phyloP scores from a whole-genome alignment of 2,888 invertebrate genomes.

The Volucella inflata region DNA sequence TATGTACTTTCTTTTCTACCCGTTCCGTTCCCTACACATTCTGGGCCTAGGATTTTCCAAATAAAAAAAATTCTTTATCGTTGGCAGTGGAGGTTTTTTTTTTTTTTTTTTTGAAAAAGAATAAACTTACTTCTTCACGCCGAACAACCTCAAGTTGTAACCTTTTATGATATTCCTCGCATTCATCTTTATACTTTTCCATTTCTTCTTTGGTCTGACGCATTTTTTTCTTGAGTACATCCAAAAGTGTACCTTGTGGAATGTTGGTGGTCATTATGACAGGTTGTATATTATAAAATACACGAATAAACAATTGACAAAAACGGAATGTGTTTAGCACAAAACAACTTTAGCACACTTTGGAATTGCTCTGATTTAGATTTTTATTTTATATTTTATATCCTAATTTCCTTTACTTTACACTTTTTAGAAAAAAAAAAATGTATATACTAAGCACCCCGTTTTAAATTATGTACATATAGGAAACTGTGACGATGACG shows the following conservation, averaged over 20 bases:
- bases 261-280: slow-evolving; percentile 92
- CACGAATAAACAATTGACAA: slow-evolving; percentile 23
- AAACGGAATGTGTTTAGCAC: slow-evolving; percentile 30
- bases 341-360: slow-evolving; percentile 33
- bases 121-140: slow-evolving; percentile 96
- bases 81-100: slow-evolving; percentile 4
- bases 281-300: slow-evolving; percentile 54
- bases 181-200: slow-evolving; percentile 99
- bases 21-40: slow-evolving; percentile 14
- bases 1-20: slow-evolving; percentile 34
- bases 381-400: slow-evolving; percentile 2
- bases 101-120: slow-evolving; percentile 8
- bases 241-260: slow-evolving; percentile 96
- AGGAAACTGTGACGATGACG: slow-evolving; percentile 58
- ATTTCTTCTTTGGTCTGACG: slow-evolving; percentile 99
- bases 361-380: not conserved
- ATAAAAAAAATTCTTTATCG: not conserved
- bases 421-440: slow-evolving; percentile 1
- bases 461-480: slow-evolving; percentile 20
- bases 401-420: too few relatives aligned
- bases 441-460: slow-evolving; percentile 49
- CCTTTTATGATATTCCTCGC: slow-evolving; percentile 97
- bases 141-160: slow-evolving; percentile 97
- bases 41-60: slow-evolving; percentile 1
- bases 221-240: slow-evolving; percentile 99